Percentiles rank a stretch among this genome's conserved stretches.
phyloP scores from a whole-genome alignment of 2,113 vertebrate species.

The Catagonus wagneri region DNA sequence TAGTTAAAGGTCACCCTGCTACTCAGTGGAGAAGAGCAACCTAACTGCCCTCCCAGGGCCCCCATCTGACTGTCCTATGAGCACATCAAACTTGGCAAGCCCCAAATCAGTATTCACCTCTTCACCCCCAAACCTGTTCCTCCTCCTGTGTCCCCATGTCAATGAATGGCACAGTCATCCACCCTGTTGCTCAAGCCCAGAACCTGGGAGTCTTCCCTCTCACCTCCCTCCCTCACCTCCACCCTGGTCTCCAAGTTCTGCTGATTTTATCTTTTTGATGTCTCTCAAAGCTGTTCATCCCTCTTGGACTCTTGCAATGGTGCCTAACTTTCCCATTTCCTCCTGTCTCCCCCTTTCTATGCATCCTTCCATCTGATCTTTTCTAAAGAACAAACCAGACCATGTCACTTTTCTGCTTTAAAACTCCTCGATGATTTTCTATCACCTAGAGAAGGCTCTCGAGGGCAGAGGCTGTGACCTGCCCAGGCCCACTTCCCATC shows the following conservation, averaged over 20 bases:
- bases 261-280: conserved; percentile 16
- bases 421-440: background rate
- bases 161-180: background rate
- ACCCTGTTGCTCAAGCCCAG: conserved; percentile 38
- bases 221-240: background rate
- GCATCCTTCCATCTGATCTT: background rate
- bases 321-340: background rate
- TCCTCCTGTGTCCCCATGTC: conserved; percentile 33
- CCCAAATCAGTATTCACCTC: background rate
- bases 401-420: background rate
- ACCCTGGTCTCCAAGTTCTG: background rate
- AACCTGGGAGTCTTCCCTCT: conserved; percentile 41
- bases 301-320: background rate
- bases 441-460: background rate
- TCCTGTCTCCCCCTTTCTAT: background rate
- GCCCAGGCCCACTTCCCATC: background rate
- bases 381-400: background rate
- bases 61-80: background rate
- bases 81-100: background rate
- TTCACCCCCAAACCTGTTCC: conserved; percentile 68
- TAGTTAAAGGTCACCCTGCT: background rate
- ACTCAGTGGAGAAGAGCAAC: background rate
- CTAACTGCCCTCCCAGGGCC: background rate
- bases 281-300: background rate
- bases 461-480: background rate